Evolutionary conservation across 2,888 invertebrate genomes (phyloP).

Genomic region (Petrolisthes cinctipes): DNA sequence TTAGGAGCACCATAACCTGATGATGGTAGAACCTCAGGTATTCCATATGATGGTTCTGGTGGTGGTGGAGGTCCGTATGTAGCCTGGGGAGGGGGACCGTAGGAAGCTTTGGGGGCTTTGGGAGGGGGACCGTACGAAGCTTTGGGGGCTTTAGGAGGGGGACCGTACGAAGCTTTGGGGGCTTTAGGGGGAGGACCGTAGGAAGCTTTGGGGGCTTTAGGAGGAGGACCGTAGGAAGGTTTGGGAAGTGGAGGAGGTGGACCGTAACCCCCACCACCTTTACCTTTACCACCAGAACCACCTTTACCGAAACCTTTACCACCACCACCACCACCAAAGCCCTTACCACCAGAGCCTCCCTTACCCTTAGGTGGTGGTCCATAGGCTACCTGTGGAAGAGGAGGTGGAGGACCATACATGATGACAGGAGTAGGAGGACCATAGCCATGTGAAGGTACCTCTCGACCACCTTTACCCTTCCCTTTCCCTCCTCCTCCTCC

Average conservation of each 20-base stretch:
- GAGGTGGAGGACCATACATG: constrained; percentile 9
- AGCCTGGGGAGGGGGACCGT: constrained; percentile 16
- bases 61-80: constrained; percentile 27
- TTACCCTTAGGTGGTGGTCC: constrained; percentile 42
- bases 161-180: not conserved
- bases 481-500: not conserved
- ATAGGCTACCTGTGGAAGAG: constrained; percentile 21
- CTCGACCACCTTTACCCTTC: constrained; percentile 43
- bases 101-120: not conserved
- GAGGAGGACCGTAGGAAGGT: constrained; percentile 2
- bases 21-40: not conserved
- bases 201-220: constrained; percentile 16
- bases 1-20: constrained; percentile 17
- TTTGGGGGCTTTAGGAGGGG: constrained; percentile 21
- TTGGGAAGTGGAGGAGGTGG: constrained; percentile 26
- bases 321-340: too few species aligned
- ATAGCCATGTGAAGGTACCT: not conserved
- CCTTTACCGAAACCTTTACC: not conserved
- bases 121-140: constrained; percentile 20
- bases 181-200: constrained; percentile 27
- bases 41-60: not conserved
- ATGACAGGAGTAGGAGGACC: constrained; percentile 1
- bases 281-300: not conserved
- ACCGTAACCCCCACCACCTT: not conserved
- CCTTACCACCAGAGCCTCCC: not conserved